A percentile compares a stretch with the other conserved stretches of the same genome.
phyloP scores from a whole-genome alignment of 2,888 invertebrate species.

The Tetrapedia diversipes region DNA sequence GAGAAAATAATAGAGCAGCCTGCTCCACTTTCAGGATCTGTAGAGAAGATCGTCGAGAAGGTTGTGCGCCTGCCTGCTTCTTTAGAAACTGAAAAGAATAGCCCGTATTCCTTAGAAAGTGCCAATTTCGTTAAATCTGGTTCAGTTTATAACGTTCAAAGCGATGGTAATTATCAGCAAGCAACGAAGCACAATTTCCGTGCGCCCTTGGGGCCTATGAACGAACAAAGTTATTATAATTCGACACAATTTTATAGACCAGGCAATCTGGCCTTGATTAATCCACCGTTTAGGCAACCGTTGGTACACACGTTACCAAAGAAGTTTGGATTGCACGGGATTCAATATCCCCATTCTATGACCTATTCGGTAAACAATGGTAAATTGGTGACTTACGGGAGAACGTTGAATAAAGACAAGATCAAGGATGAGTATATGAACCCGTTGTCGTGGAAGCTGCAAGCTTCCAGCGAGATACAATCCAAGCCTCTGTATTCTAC shows the following conservation, averaged over 20 bases:
- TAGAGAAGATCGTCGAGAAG: slow-evolving; percentile 86
- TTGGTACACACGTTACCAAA: slow-evolving; percentile 40
- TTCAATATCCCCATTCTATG: slow-evolving; percentile 40
- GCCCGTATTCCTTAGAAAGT: background rate
- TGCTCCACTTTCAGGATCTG: slow-evolving; percentile 82
- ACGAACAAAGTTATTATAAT: slow-evolving; percentile 35
- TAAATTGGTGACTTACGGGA: slow-evolving; percentile 25
- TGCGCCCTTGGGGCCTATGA: background rate
- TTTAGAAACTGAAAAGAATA: slow-evolving; percentile 72
- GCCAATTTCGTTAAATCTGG: slow-evolving; percentile 23
- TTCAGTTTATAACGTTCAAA: slow-evolving; percentile 19
- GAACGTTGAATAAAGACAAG: slow-evolving; percentile 16
- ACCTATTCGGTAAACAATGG: slow-evolving; percentile 21
- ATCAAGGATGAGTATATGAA: slow-evolving; percentile 42
- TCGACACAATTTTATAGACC: slow-evolving; percentile 26
- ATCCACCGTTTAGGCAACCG: slow-evolving; percentile 22
- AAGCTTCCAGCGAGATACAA: slow-evolving; percentile 29
- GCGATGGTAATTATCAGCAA: slow-evolving; percentile 28
- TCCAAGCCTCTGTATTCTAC: slow-evolving; percentile 39
- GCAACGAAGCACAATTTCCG: slow-evolving; percentile 30
- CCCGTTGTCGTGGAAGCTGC: slow-evolving; percentile 36
- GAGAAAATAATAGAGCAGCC: slow-evolving; percentile 85
- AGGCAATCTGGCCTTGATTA: slow-evolving; percentile 6
- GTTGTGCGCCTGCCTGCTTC: slow-evolving; percentile 85
- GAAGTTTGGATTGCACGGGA: slow-evolving; percentile 37